A percentile compares a stretch with the other conserved stretches of the same genome.
Conservation (phyloP, 2,113 vertebrate genomes). For the Oreotrochilus melanogaster region DNA sequence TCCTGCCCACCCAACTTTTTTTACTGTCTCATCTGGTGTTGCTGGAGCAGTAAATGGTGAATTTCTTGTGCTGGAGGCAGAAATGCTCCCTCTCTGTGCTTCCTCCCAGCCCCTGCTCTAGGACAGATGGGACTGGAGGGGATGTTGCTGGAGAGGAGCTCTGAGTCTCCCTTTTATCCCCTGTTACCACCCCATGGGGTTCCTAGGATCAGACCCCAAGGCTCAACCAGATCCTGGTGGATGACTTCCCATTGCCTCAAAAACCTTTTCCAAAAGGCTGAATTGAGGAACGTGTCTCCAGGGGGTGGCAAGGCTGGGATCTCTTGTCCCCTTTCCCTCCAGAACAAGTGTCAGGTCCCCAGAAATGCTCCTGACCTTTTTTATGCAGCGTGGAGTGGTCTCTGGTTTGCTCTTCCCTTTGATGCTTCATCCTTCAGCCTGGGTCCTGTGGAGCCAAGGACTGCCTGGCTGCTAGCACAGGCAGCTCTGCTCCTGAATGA, state of each 20-base stretch:
- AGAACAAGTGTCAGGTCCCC: neutral
- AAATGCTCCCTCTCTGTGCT: neutral
- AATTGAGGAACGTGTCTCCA: neutral
- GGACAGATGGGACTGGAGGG: neutral
- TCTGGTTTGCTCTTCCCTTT: neutral
- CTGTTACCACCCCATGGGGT: neutral
- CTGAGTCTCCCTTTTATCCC: neutral
- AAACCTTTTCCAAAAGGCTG: neutral
- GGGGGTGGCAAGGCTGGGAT: neutral
- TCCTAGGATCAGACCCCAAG: neutral
- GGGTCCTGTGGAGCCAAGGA: neutral
- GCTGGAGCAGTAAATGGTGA: neutral
- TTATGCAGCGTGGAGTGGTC: neutral
- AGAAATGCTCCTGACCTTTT: neutral
- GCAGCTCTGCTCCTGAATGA: constrained; percentile 50
- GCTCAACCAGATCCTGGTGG: neutral
- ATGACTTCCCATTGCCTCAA: neutral
- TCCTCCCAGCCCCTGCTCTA: neutral
- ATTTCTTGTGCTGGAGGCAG: neutral
- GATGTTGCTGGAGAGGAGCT: neutral
- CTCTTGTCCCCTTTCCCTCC: neutral
- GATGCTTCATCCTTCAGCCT: constrained; percentile 1
- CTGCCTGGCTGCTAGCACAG: neutral
- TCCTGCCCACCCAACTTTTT: neutral
- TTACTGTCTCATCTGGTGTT: neutral